Evolutionary conservation across 2,113 vertebrate genomes (phyloP).

Genomic region (Gallinago media): DNA sequence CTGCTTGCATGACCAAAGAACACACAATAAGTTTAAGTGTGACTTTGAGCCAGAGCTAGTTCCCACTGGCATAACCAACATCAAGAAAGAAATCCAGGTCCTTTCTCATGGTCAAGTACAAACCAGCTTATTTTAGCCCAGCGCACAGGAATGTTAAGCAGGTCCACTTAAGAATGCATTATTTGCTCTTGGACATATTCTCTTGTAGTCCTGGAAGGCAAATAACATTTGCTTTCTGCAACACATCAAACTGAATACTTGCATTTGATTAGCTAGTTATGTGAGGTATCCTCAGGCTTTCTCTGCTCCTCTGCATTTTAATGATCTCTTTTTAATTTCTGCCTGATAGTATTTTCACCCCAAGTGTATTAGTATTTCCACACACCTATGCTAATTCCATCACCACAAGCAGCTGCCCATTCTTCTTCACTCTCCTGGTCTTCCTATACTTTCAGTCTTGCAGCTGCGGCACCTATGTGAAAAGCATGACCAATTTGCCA

Average conservation of each 20-base stretch:
- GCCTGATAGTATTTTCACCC: conserved; percentile 38
- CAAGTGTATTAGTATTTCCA: conserved; percentile 8
- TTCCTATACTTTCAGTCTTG: not conserved
- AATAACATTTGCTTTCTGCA: conserved; percentile 51
- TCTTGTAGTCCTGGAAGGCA: conserved; percentile 50
- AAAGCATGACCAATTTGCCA: not conserved
- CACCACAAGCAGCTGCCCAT: not conserved
- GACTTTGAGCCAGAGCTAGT: not conserved
- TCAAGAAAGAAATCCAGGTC: not conserved
- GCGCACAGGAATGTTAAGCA: not conserved
- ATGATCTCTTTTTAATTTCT: conserved; percentile 54
- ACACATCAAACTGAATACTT: conserved; percentile 49
- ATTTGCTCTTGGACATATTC: conserved; percentile 47
- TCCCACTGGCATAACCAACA: not conserved
- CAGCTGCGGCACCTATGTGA: not conserved
- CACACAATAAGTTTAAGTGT: not conserved
- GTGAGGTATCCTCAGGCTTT: conserved; percentile 21
- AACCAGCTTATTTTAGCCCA: conserved; percentile 7
- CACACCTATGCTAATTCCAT: conserved; percentile 21
- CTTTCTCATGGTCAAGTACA: not conserved
- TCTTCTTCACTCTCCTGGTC: not conserved
- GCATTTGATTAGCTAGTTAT: conserved; percentile 41
- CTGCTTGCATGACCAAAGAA: not conserved
- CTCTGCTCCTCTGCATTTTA: conserved; percentile 48
- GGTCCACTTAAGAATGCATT: conserved; percentile 46